Base-by-base conservation (phyloP, 2,113 vertebrate species). In the Mastomys natalensis region DNA sequence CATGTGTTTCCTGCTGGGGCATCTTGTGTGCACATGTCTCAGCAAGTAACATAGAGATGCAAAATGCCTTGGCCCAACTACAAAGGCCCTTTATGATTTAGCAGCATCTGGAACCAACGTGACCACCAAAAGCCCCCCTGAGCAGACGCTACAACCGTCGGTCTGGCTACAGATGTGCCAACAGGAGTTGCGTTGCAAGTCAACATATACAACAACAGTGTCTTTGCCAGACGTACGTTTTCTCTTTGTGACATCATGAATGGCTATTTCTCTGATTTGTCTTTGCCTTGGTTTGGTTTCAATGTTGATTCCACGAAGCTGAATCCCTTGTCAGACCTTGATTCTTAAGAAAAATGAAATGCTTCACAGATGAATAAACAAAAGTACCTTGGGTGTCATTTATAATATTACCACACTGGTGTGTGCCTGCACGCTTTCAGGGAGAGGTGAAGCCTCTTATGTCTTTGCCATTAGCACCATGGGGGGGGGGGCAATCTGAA, bases 11-110 rank as follows among this genome's bases (percentile, higher is more conserved):
- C 0, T 6, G 53, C 5, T 8, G 31, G 62, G 78, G n/a, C 26
- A 26, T 34, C 26, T 0, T 5, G 1, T n/a, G 31, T 22, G 45
- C 51, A 3, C 0, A 1, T 3, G 64, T 3, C 29, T 76, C 58
- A 60, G 60, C 40, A 19, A 45, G 22, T 12, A 37, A 10, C 24
- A 12, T 31, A n/a, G 90, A 55, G 31, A 48, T 45, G 16, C 31
- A 68, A 58, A 21, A 40, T 7, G 10, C 43, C 4, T n/a, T 19
- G 16, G 66, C 58, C 16, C 0, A 1, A 15, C 80, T 13, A 10
- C 1, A 31, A 53, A 64, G 1, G 6, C 43, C 21, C 3, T 43
- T 48, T 7, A 0, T 40, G 19, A 12, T 45, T 86, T 17, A 15
- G 11, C 45, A 64, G 19, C 70, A 43, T 60, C 51, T 87, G 78